These are phyloP conservation scores for Dreissena rostriformis DNA, from an alignment of 1,140 invertebrate species.

Conservation along the genomic window DNA sequence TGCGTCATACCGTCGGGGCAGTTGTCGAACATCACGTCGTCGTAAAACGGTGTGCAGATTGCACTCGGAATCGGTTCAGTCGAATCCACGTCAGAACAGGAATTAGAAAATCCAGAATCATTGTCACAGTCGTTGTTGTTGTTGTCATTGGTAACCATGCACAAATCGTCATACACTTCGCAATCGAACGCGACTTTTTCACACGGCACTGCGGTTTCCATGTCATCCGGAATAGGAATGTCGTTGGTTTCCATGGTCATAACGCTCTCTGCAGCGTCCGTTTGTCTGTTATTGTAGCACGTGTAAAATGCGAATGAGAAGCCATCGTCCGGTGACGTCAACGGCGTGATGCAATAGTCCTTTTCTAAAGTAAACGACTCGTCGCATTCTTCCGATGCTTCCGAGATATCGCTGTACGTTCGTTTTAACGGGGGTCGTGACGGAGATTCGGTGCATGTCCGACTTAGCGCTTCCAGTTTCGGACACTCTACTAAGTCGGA, in stretches of 20 bases:
- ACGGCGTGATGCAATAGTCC: too few relatives aligned
- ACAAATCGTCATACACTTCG: background rate
- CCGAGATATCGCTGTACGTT: conserved; percentile 5
- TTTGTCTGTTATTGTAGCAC: background rate
- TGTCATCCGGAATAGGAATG: background rate
- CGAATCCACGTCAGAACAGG: background rate
- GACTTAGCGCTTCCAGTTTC: background rate
- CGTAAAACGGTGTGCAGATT: background rate
- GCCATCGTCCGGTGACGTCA: background rate
- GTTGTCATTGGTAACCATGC: background rate
- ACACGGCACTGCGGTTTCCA: background rate
- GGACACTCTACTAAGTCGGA: background rate
- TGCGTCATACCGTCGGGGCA: background rate
- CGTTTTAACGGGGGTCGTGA: background rate
- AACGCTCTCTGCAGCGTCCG: background rate
- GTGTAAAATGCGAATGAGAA: background rate
- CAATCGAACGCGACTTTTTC: background rate
- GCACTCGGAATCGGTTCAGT: background rate
- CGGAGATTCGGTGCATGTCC: background rate
- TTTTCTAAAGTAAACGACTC: background rate
- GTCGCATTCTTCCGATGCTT: conserved; percentile 3
- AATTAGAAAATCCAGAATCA: conserved; percentile 2
- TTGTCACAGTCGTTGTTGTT: conserved; percentile 13
- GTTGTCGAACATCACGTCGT: background rate
- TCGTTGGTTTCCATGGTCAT: background rate